These are phyloP conservation scores for Augochlorella aurata DNA, from an alignment of 2,888 invertebrate genomes.

Conservation along the genomic window DNA sequence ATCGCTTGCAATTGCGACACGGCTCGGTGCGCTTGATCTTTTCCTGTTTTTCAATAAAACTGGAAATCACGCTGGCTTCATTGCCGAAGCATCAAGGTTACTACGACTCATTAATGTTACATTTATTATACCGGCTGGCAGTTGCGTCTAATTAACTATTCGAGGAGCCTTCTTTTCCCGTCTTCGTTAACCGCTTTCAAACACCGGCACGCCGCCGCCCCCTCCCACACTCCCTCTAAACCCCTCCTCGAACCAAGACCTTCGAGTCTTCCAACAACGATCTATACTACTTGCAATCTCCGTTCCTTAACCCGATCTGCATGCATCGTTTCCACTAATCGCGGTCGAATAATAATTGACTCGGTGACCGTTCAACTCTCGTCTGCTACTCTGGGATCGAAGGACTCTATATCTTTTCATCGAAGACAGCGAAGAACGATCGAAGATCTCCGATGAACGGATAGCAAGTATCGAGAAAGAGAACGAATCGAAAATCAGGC, in stretches of 20 bases:
- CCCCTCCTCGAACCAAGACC: background rate
- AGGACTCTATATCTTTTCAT: no score
- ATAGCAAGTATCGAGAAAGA: no score
- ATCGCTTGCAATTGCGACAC: constrained; percentile 58
- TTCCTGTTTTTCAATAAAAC: constrained; percentile 62
- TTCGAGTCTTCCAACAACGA: background rate
- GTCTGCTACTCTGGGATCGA: no score
- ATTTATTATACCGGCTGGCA: constrained; percentile 58
- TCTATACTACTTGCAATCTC: background rate
- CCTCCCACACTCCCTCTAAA: background rate
- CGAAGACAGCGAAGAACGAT: no score
- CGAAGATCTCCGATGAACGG: no score
- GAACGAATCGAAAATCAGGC: no score
- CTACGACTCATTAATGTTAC: constrained; percentile 62
- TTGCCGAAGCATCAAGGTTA: constrained; percentile 58
- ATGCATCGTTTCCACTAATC: no score
- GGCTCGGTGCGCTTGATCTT: constrained; percentile 55
- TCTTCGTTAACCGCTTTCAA: constrained; percentile 49
- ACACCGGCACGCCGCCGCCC: constrained; percentile 5
- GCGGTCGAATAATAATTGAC: no score
- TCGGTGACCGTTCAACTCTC: no score
- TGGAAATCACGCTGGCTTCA: constrained; percentile 50
- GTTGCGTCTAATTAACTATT: constrained; percentile 59
- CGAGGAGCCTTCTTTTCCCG: constrained; percentile 49
- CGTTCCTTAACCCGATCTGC: background rate